Conservation (phyloP, 2,888 invertebrate genomes). For the Drosophila falleni region DNA sequence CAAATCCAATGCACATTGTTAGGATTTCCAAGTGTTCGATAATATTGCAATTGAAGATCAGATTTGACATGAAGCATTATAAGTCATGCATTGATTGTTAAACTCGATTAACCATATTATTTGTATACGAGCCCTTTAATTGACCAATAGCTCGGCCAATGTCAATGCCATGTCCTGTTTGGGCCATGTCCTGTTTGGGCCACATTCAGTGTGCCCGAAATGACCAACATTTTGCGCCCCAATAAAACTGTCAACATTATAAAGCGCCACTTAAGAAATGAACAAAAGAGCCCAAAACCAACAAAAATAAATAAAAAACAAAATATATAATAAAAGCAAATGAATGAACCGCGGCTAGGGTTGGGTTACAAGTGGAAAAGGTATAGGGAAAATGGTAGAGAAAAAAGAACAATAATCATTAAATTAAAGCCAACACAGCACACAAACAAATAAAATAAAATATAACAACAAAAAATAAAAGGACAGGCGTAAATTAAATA, state of each 20-base stretch:
- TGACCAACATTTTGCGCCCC: slow-evolving; percentile 72
- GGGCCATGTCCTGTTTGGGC: slow-evolving; percentile 31
- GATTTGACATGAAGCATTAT: no score
- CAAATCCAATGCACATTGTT: no score
- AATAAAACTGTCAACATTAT: slow-evolving; percentile 80
- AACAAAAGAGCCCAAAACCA: slow-evolving; percentile 59
- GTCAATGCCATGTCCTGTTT: slow-evolving; percentile 21
- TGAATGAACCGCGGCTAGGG: slow-evolving; percentile 30
- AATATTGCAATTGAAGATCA: no score
- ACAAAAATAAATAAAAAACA: slow-evolving; percentile 22
- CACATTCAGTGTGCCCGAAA: slow-evolving; percentile 25
- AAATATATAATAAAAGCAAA: slow-evolving; percentile 15
- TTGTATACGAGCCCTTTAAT: no score
- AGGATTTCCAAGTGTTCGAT: no score
- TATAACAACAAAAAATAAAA: slow-evolving; percentile 42
- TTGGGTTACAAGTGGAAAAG: slow-evolving; percentile 12
- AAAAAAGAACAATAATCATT: slow-evolving; percentile 73
- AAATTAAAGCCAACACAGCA: slow-evolving; percentile 71
- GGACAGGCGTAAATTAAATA: slow-evolving; percentile 70
- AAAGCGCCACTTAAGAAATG: slow-evolving; percentile 79
- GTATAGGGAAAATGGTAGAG: slow-evolving; percentile 4
- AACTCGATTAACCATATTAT: no score
- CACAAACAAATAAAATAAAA: slow-evolving; percentile 46
- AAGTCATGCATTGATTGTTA: no score
- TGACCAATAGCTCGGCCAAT: slow-evolving; percentile 8